Base-by-base conservation (phyloP, 2,113 vertebrate species). In the Bubo blakistoni region DNA sequence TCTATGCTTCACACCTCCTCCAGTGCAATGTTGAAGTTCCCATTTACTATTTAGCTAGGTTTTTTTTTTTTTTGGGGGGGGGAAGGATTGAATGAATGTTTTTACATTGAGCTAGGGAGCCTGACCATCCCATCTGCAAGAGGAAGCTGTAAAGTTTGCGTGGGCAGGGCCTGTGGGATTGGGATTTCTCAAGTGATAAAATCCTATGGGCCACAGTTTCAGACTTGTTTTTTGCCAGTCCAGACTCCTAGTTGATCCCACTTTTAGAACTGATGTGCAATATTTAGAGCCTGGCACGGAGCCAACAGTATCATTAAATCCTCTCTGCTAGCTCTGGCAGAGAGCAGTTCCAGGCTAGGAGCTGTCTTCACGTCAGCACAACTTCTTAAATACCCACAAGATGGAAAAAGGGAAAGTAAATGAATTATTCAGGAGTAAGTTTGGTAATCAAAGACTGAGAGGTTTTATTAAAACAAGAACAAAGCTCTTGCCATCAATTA, bases 401-500 rank as follows among this genome's bases (percentile, higher is more conserved):
- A 87, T 74, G 58, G 49, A 95, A 95, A 97, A 93, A 94, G 54
- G 34, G 29, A 72, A 92, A 92, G 80, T 36, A 65, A 92, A 77
- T 71, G 21, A 92, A 92, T 94, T 95, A 90, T 94, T 96, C 81
- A 82, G 52, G 30, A 92, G 88, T 52, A 79, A 71, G 29, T 80
- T 88, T 86, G 61, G 79, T 71, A 93, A 86, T 92, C 77, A 97
- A 97, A 96, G 86, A 54, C 40, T 62, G 40, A 81, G 81, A 84
- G 32, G 2, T 86, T 97, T 97, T 93, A 76, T 89, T 96, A 92
- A 94, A 89, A 85, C 25, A 38, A 85, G 82, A 95, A 77, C 30
- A 62, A 95, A 95, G 58, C 82, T 81, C 78, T 92, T 74, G 24
- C 81, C 93, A 95, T 94, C 97, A 91, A 92, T 96, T 94, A 96